Evolutionary conservation across 2,888 invertebrate genomes (phyloP), one percentile per base, ranked within the genome.

Genomic region (Cryptosula pallasiana): DNA sequence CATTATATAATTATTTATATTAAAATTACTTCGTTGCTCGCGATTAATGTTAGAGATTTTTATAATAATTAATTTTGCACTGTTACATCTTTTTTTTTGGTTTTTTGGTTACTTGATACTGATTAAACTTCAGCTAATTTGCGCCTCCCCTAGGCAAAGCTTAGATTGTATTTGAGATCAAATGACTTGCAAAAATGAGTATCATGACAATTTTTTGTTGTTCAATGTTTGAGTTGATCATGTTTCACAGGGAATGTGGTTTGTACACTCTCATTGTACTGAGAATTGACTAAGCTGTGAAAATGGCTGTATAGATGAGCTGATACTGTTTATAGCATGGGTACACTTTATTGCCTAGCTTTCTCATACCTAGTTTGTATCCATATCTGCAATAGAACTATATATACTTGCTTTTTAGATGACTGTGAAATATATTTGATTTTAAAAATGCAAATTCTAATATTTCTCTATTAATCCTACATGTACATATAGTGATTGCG

Each of bases 51-150:
- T n/a, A n/a, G n/a, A n/a, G n/a, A n/a, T n/a, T n/a, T n/a, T n/a
- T n/a, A n/a, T n/a, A n/a, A n/a, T n/a, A n/a, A n/a, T n/a, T n/a
- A n/a, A n/a, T n/a, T n/a, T n/a, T n/a, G n/a, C 25, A 20, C 16
- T 25, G 55, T 5, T 55, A 23, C 55, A 55, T 20, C 55, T 55
- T 20, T 25, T 55, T 13, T 5, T 5, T 34, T 63, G 63, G 63
- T 20, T 34, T 32, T 63, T 63, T n/a, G 13, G 63, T n/a, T 63
- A 63, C 63, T 34, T 63, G 63, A 63, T 27, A 63, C 63, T 27
- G 20, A 63, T 5, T 3, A 63, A 34, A 63, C 16, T n/a, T n/a
- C 16, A 9, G 20, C 13, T 32, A 63, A 63, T 25, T 63, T 63
- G 20, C 27, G 13, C 13, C 16, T 55, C 55, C 63, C 63, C 13